phyloP scores from a whole-genome alignment of 30 jellyfish, hydroid and myxozoan genomes.

The Morbakka virulenta region DNA sequence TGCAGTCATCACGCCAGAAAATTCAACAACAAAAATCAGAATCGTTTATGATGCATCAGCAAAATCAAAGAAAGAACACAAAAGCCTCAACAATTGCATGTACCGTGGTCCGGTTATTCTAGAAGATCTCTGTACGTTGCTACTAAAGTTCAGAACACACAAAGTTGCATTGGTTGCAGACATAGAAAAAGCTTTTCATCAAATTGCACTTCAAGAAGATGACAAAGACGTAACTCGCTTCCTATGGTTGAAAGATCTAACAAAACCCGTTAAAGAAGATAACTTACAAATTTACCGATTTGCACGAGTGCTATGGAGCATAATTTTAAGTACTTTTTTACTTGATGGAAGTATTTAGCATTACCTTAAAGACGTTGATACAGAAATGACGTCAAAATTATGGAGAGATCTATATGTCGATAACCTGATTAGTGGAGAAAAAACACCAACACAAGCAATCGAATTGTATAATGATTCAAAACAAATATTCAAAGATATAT shows the following conservation, averaged over 20 bases:
- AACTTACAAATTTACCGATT: constrained; percentile 19
- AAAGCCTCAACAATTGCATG: too few species aligned
- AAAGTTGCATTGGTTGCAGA: constrained; percentile 22
- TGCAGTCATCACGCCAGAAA: constrained; percentile 2
- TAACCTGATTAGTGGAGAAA: constrained; percentile 25
- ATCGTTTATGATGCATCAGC: too few species aligned
- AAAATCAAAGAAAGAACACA: constrained; percentile 17
- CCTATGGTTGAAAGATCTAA: constrained; percentile 32
- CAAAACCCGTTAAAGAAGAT: not conserved
- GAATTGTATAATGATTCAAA: constrained; percentile 15
- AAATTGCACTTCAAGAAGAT: constrained; percentile 26
- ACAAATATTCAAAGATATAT: not conserved
- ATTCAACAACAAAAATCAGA: too few species aligned
- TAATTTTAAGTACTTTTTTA: constrained; percentile 24
- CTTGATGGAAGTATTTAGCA: constrained; percentile 40
- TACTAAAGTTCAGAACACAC: constrained; percentile 6
- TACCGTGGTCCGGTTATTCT: too few species aligned
- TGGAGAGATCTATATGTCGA: constrained; percentile 18
- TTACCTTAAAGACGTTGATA: not conserved
- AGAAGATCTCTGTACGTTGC: constrained; percentile 35
- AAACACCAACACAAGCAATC: constrained; percentile 5
- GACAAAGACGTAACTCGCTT: constrained; percentile 46
- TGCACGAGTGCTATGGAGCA: constrained; percentile 24
- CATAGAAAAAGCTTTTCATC: too few species aligned
- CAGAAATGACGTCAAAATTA: not conserved